Conservation (phyloP, 2,888 invertebrate genomes). For the Temnothorax unifasciatus region DNA sequence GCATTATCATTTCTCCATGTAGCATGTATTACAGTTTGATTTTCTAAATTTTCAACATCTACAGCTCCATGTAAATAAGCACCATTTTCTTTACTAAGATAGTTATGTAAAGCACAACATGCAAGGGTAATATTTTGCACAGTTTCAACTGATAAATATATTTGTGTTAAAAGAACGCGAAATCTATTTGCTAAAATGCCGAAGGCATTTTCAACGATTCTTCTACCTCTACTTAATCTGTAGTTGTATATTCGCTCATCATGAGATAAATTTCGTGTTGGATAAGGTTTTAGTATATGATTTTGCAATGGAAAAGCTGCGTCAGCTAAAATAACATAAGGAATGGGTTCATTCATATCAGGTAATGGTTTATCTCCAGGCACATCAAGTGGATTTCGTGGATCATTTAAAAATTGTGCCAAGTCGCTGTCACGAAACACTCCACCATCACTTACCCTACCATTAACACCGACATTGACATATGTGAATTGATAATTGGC, state of each 20-base stretch:
- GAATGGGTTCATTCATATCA: neutral
- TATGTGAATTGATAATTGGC: slow-evolving; percentile 3
- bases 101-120: slow-evolving; percentile 1
- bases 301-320: neutral
- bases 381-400: neutral
- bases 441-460: neutral
- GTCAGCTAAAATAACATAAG: neutral
- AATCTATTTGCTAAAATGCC: slow-evolving; percentile 11
- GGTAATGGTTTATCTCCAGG: neutral
- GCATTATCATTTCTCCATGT: no score
- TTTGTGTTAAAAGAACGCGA: neutral
- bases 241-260: neutral
- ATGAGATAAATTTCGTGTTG: neutral
- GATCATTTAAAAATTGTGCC: neutral
- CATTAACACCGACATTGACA: neutral
- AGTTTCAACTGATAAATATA: neutral
- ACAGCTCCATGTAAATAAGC: neutral
- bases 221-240: neutral
- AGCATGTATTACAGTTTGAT: no score
- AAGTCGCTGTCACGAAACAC: neutral
- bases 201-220: slow-evolving; percentile 36
- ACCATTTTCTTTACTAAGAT: neutral
- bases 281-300: neutral
- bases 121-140: neutral
- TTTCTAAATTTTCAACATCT: neutral